Percentiles rank a stretch among this genome's conserved stretches.
Conservation (phyloP, 2,797 vertebrate species). For the Labeo calbasu region DNA sequence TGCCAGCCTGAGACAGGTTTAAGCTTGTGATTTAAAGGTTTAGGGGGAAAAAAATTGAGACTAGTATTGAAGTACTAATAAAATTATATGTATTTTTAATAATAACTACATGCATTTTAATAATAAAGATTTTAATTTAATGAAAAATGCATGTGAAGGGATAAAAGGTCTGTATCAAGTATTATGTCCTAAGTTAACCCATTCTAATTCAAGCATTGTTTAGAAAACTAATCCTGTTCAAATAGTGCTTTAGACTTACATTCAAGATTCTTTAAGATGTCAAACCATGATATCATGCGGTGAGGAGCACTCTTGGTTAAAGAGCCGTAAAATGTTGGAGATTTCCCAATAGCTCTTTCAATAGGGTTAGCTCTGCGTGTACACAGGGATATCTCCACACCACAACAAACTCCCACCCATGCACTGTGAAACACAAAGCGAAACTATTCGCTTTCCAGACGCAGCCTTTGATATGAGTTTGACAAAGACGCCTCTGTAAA, state of each 20-base stretch:
- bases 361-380: slow-evolving; percentile 23
- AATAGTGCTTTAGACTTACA: not conserved
- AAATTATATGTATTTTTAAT: not conserved
- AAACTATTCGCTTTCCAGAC: slow-evolving; percentile 69
- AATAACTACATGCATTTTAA: not conserved
- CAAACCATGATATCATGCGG: slow-evolving; percentile 9
- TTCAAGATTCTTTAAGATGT: slow-evolving; percentile 20
- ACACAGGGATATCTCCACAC: slow-evolving; percentile 27
- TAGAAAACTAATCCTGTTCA: not conserved
- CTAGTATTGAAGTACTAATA: slow-evolving; percentile 10
- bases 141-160: not conserved
- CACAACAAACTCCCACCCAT: slow-evolving; percentile 68
- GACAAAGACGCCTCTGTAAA: slow-evolving; percentile 75
- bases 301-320: not conserved
- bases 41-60: not conserved
- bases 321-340: slow-evolving; percentile 31
- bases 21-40: slow-evolving; percentile 1
- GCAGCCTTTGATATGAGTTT: slow-evolving; percentile 72
- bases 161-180: not conserved
- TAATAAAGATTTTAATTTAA: not conserved
- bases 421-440: slow-evolving; percentile 68
- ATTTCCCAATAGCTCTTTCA: slow-evolving; percentile 42
- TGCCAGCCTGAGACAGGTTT: not conserved
- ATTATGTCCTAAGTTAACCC: too few relatives aligned
- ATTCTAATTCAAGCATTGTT: too few relatives aligned